phyloP scores from a whole-genome alignment of 2,888 invertebrate genomes.

The Epinotia demarniana region DNA sequence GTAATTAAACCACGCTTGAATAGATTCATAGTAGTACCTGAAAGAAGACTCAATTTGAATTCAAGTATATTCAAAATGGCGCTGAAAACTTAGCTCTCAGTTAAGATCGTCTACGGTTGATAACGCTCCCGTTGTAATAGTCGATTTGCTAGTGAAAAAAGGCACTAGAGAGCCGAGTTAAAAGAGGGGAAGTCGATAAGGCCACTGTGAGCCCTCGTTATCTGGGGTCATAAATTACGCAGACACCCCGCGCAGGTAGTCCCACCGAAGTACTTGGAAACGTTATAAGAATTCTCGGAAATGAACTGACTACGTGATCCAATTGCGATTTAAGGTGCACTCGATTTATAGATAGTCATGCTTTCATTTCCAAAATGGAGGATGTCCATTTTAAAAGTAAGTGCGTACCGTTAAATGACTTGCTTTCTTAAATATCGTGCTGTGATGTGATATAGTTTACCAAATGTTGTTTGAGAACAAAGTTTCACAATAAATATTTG shows the following conservation, averaged over 20 bases:
- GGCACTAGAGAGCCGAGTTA: slow-evolving; percentile 71
- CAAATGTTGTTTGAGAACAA: neutral
- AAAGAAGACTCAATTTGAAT: slow-evolving; percentile 32
- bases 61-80: slow-evolving; percentile 42
- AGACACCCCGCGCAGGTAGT: slow-evolving; percentile 80
- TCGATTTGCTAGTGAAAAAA: slow-evolving; percentile 79
- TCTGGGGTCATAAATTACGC: slow-evolving; percentile 82
- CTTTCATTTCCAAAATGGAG: slow-evolving; percentile 27
- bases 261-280: slow-evolving; percentile 67
- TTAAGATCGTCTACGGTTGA: slow-evolving; percentile 69
- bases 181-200: slow-evolving; percentile 81
- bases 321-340: slow-evolving; percentile 82
- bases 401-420: neutral
- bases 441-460: neutral
- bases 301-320: slow-evolving; percentile 84
- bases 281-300: slow-evolving; percentile 74
- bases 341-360: slow-evolving; percentile 62
- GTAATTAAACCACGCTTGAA: neutral
- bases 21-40: neutral
- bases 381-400: neutral
- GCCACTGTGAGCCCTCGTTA: slow-evolving; percentile 82
- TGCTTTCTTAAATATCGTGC: neutral
- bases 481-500: slow-evolving; percentile 52
- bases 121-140: slow-evolving; percentile 68
- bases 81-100: slow-evolving; percentile 58